A percentile compares a stretch with the other conserved stretches of the same genome.
These are phyloP conservation scores for Pheosia gnoma DNA, from an alignment of 2,888 invertebrate genomes.

Conservation along the genomic window DNA sequence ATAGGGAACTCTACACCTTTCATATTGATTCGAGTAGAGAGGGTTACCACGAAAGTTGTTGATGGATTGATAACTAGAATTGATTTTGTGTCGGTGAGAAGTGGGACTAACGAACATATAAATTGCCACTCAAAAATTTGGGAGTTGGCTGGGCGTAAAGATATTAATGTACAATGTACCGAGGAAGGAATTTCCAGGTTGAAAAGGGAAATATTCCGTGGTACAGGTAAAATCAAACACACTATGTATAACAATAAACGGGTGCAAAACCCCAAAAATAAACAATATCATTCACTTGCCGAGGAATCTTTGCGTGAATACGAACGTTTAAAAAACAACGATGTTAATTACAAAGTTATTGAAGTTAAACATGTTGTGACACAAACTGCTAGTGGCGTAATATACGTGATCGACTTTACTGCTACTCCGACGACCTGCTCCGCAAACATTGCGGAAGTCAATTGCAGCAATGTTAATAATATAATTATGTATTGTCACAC, in stretches of 20 bases:
- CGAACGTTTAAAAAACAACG: slow-evolving; percentile 29
- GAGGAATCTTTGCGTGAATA: slow-evolving; percentile 51
- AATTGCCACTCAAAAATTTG: slow-evolving; percentile 47
- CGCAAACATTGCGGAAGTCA: neutral
- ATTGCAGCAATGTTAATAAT: neutral
- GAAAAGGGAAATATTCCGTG: slow-evolving; percentile 18
- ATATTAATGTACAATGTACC: slow-evolving; percentile 31
- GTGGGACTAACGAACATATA: slow-evolving; percentile 13
- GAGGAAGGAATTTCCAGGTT: neutral
- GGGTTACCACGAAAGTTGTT: slow-evolving; percentile 37
- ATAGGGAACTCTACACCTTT: slow-evolving; percentile 18
- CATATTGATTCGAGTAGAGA: slow-evolving; percentile 23
- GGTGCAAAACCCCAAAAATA: slow-evolving; percentile 38
- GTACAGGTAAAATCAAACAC: neutral
- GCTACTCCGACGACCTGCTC: slow-evolving; percentile 44
- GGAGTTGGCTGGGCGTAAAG: slow-evolving; percentile 42
- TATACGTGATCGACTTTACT: slow-evolving; percentile 53
- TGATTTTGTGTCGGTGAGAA: slow-evolving; percentile 24
- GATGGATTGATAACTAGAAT: slow-evolving; percentile 30
- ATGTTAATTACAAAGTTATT: slow-evolving; percentile 40
- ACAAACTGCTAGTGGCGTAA: slow-evolving; percentile 52
- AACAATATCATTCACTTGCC: slow-evolving; percentile 47
- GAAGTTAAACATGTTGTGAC: slow-evolving; percentile 49
- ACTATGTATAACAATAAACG: neutral
- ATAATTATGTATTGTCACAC: slow-evolving; percentile 1